Base-by-base conservation (phyloP, 2,797 vertebrate genomes). In the Pangasius sanitwongsei region DNA sequence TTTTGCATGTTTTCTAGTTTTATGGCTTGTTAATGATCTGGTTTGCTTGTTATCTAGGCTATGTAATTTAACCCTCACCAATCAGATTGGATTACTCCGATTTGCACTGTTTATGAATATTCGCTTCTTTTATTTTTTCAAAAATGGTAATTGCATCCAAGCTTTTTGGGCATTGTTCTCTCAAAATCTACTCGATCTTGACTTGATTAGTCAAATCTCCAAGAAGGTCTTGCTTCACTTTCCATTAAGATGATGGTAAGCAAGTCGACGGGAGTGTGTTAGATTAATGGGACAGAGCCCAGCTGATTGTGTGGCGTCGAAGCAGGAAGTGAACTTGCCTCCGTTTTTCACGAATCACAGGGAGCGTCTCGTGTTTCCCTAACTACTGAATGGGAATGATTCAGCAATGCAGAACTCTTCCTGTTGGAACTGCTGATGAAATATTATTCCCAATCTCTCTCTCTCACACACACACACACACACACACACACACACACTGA, bases 381-480 rank as follows among this genome's bases (percentile, higher is more conserved):
- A 41, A 11, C 7, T 12, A 74, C 20, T 44, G 37, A 41, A 11
- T 20, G 44, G 70, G 37, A 74, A 44, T 41, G 37, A 44, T 74
- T 44, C 8, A 25, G 70, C 20, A 4, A 4, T 74, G 37, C 23
- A 50, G 72, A 48, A 15, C 25, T 75, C 18, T 4, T 25, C 23
- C 41, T 48, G 20, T n/a, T 41, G 15, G 31, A 34, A 16, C 67
- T 37, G 13, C 67, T 70, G 31, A 18, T 37, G 9, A 74, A 74
- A 41, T 44, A 74, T 4, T 44, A 74, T 44, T 11, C 70, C 37
- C 18, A 70, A 18, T 37, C 63, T 67, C 59, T 5, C 20, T 9
- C 61, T 8, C 59, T 63, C 31, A 89, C 77, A n/a, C n/a, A 16
- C 81, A 59, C 16, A 87, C 28, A n/a, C 81, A 57, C 89, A 87